phyloP scores from a whole-genome alignment of 1,140 invertebrate species.

The Pseudomyrmex flavicornis region DNA sequence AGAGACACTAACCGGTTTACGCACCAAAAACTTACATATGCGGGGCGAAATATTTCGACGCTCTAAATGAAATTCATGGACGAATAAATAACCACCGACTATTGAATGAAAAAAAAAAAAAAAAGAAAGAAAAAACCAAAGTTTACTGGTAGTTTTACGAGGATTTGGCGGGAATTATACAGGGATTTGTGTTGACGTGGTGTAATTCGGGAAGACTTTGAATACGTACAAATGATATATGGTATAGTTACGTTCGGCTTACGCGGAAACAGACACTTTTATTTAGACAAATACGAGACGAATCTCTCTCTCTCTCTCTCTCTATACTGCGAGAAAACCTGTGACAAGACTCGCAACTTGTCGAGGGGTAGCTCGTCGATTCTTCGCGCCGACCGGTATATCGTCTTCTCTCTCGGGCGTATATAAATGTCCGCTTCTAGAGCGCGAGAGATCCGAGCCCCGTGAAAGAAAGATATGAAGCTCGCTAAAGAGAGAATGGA shows the following conservation, averaged over 20 bases:
- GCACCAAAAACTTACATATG: background rate
- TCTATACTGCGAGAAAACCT: slow-evolving; percentile 33
- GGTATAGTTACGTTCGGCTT: no score
- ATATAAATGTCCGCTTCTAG: slow-evolving; percentile 52
- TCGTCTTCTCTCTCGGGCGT: slow-evolving; percentile 12
- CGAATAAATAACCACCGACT: background rate
- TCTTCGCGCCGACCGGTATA: slow-evolving; percentile 39
- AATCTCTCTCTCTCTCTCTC: background rate
- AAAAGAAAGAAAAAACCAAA: background rate
- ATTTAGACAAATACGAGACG: no score
- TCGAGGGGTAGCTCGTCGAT: slow-evolving; percentile 21
- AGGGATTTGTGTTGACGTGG: no score
- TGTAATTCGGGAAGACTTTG: no score
- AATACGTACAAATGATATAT: no score
- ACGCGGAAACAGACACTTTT: no score
- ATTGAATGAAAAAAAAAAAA: no score
- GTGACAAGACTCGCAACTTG: slow-evolving; percentile 35
- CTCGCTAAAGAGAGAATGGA: background rate
- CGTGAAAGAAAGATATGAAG: slow-evolving; percentile 40
- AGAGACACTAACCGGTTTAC: slow-evolving; percentile 25
- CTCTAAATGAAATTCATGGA: background rate
- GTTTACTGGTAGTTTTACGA: background rate
- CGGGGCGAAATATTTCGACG: background rate
- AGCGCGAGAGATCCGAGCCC: slow-evolving; percentile 64
- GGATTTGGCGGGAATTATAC: no score